Conservation (phyloP, 2,888 invertebrate genomes). For the Xylocampa areola region DNA sequence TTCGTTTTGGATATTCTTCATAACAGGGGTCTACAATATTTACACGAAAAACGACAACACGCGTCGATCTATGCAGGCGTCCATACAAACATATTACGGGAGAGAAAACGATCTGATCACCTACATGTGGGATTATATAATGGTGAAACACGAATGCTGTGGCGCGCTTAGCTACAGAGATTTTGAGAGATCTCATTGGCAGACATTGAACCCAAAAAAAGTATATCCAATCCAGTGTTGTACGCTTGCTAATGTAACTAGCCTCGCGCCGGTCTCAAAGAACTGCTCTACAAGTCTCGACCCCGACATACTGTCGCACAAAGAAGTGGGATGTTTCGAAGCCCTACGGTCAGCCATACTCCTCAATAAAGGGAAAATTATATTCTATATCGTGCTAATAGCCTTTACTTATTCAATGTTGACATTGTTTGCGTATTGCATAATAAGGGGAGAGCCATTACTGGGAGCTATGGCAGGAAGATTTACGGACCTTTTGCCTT, state of each 20-base stretch:
- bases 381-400: slow-evolving; percentile 71
- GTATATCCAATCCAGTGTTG: slow-evolving; percentile 81
- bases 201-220: slow-evolving; percentile 64
- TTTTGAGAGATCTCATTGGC: slow-evolving; percentile 76
- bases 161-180: slow-evolving; percentile 75
- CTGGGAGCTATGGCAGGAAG: slow-evolving; percentile 65
- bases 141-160: slow-evolving; percentile 81
- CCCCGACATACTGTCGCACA: slow-evolving; percentile 60
- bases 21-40: slow-evolving; percentile 79
- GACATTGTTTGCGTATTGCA: slow-evolving; percentile 76
- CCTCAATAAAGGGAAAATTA: slow-evolving; percentile 70
- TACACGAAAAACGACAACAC: slow-evolving; percentile 75
- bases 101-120: slow-evolving; percentile 78
- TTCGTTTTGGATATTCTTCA: slow-evolving; percentile 78
- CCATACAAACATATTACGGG: slow-evolving; percentile 74
- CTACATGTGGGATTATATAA: slow-evolving; percentile 75
- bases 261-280: slow-evolving; percentile 67
- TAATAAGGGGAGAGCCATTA: slow-evolving; percentile 77
- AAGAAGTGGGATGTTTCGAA: slow-evolving; percentile 73
- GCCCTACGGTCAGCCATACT: slow-evolving; percentile 69
- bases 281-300: slow-evolving; percentile 68
- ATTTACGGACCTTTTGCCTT: slow-evolving; percentile 54
- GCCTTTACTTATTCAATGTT: slow-evolving; percentile 65
- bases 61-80: slow-evolving; percentile 62
- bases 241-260: slow-evolving; percentile 68